A percentile compares a stretch with the other conserved stretches of the same genome.
These are phyloP conservation scores for Schizaphis graminum DNA, from an alignment of 2,888 invertebrate species.

Conservation along the genomic window DNA sequence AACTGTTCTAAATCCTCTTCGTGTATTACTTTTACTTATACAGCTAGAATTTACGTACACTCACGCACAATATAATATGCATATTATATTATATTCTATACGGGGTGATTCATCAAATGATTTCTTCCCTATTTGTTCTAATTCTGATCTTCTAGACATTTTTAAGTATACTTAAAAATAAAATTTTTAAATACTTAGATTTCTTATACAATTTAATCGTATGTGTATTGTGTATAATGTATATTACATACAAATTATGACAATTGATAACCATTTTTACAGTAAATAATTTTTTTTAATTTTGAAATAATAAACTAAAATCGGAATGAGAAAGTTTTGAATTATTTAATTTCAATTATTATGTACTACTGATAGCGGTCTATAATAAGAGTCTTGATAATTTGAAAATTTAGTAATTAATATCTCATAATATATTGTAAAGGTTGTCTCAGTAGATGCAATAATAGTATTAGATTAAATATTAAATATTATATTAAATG, in stretches of 20 bases:
- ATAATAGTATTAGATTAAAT: neutral
- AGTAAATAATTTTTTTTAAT: neutral
- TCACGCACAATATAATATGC: neutral
- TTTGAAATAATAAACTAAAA: neutral
- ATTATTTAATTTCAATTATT: neutral
- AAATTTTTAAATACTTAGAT: neutral
- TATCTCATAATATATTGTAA: neutral
- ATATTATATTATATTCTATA: neutral
- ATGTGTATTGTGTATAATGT: no score
- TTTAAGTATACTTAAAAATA: neutral
- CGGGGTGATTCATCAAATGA: neutral
- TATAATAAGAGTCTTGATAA: neutral
- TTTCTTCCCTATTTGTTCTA: neutral
- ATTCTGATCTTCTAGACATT: neutral
- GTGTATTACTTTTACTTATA: neutral
- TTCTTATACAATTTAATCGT: neutral
- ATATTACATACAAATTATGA: neutral
- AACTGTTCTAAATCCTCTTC: neutral
- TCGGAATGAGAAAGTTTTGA: neutral
- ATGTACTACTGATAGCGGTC: neutral
- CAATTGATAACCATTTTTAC: neutral
- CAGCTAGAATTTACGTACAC: neutral
- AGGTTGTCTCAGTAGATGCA: neutral
- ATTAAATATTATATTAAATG: neutral
- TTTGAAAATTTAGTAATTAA: neutral